These are phyloP conservation scores for Ondatra zibethicus DNA, from an alignment of 2,113 vertebrate genomes.

Conservation along the genomic window DNA sequence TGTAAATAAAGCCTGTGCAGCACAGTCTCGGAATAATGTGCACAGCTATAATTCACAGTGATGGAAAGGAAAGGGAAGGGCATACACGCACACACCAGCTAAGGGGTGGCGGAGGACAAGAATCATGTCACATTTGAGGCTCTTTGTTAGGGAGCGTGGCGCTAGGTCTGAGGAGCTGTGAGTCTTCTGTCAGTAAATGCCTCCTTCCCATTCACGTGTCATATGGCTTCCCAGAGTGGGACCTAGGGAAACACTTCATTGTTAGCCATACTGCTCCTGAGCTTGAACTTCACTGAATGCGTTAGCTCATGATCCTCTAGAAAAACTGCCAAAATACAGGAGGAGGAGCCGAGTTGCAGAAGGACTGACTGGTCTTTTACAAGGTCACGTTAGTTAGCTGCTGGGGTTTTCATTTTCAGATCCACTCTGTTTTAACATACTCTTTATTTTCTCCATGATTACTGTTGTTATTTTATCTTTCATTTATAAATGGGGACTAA, in stretches of 20 bases:
- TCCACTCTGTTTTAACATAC: neutral
- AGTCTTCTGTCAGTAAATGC: neutral
- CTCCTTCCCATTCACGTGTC: neutral
- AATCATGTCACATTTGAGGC: neutral
- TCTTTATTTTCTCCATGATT: neutral
- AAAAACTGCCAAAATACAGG: slow-evolving; percentile 6
- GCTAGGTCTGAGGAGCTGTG: neutral
- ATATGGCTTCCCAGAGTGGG: neutral
- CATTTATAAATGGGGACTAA: neutral
- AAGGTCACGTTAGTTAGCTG: neutral
- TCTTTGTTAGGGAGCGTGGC: neutral
- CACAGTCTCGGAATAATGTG: neutral
- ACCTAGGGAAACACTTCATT: neutral
- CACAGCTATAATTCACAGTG: neutral
- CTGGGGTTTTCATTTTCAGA: slow-evolving; percentile 7
- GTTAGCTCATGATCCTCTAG: neutral
- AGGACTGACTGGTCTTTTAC: slow-evolving; percentile 21
- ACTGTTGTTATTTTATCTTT: slow-evolving; percentile 30
- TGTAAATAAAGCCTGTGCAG: neutral
- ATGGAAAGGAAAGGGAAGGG: neutral
- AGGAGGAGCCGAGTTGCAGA: neutral
- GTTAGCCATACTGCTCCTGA: neutral
- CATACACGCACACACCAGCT: neutral
- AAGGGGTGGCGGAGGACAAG: neutral
- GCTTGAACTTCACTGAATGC: neutral